phyloP scores from a whole-genome alignment of 2,113 vertebrate species.

The Proteles cristata region DNA sequence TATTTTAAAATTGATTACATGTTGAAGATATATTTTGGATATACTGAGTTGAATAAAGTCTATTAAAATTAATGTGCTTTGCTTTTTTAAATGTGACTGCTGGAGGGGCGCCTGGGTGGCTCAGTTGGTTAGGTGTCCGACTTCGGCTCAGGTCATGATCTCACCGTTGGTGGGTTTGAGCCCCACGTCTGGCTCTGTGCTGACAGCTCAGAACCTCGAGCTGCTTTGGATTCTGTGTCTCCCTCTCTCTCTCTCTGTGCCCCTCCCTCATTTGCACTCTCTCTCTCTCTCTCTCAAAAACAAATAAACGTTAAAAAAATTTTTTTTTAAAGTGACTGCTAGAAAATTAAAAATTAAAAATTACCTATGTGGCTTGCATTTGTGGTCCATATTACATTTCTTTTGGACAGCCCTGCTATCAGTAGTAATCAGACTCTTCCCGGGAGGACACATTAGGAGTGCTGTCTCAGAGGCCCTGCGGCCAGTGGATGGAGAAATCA shows the following conservation, averaged over 20 bases:
- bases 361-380: background rate
- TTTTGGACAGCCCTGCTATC: background rate
- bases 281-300: too few relatives aligned
- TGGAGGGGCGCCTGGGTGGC: too few relatives aligned
- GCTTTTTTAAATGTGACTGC: background rate
- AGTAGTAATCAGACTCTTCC: background rate
- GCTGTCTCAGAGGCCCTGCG: background rate
- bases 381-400: background rate
- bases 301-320: too few relatives aligned
- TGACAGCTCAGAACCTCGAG: too few relatives aligned
- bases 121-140: too few relatives aligned
- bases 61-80: conserved; percentile 3
- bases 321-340: background rate
- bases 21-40: background rate
- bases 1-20: background rate
- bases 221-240: too few relatives aligned
- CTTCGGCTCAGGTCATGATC: too few relatives aligned
- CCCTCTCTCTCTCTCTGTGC: too few relatives aligned
- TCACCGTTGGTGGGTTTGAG: too few relatives aligned
- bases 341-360: background rate
- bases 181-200: too few relatives aligned
- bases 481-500: background rate
- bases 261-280: too few relatives aligned
- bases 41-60: background rate
- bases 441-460: background rate